Evolutionary conservation across 2,888 invertebrate genomes (phyloP).

Genomic region (Epirrhoe tristata): DNA sequence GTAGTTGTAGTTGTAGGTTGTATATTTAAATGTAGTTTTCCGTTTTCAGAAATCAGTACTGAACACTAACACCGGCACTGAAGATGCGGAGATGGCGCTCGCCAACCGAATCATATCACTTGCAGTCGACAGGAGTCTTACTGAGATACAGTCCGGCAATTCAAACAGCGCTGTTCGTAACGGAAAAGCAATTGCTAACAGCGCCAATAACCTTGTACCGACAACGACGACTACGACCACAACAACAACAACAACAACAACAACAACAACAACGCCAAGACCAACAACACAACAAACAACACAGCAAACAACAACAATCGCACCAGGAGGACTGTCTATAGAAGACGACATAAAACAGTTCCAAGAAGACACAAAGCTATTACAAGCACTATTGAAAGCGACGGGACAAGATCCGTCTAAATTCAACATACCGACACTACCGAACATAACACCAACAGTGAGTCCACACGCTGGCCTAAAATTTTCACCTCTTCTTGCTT

Average conservation of each 20-base stretch:
- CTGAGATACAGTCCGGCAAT: conserved; percentile 70
- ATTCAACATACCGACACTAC: conserved; percentile 75
- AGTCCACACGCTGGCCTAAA: conserved; percentile 70
- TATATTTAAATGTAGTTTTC: neutral
- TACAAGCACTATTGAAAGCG: conserved; percentile 77
- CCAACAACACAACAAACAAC: conserved; percentile 55
- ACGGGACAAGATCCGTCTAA: conserved; percentile 79
- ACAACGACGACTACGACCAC: conserved; percentile 58
- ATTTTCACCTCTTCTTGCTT: conserved; percentile 61
- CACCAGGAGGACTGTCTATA: conserved; percentile 60
- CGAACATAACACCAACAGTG: conserved; percentile 63
- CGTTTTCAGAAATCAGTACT: conserved; percentile 78
- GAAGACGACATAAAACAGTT: conserved; percentile 81
- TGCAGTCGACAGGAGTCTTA: conserved; percentile 81
- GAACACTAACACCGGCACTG: conserved; percentile 66
- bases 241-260: conserved; percentile 51
- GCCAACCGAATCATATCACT: conserved; percentile 84
- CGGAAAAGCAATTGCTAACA: conserved; percentile 63
- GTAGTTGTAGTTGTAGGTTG: too few species aligned
- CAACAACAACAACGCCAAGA: conserved; percentile 57
- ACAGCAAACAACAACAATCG: conserved; percentile 40
- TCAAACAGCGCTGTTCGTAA: conserved; percentile 58
- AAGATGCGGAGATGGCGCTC: conserved; percentile 77
- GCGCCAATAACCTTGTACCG: conserved; percentile 58
- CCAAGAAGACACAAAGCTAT: conserved; percentile 78